These are phyloP conservation scores for Drosophila mojavensis DNA, from an alignment of 1,140 invertebrate genomes.

Conservation along the genomic window DNA sequence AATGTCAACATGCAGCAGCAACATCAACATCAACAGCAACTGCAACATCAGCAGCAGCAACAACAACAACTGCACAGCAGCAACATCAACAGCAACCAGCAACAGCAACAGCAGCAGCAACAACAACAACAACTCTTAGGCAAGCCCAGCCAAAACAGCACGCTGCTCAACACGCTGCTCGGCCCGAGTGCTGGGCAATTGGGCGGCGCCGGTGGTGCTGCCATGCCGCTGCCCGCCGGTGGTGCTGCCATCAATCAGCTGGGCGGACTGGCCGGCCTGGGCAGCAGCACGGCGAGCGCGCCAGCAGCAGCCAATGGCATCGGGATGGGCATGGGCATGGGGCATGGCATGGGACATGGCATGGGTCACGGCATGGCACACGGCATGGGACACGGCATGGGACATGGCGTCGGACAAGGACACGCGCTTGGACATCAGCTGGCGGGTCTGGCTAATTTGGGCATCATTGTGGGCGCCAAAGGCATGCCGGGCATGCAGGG, in stretches of 20 bases:
- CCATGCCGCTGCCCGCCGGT: constrained; percentile 12
- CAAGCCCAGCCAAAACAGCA: constrained; percentile 49
- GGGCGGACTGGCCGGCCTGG: constrained; percentile 29
- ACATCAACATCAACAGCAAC: constrained; percentile 40
- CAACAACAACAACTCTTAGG: constrained; percentile 27
- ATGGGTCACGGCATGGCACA: constrained; percentile 9
- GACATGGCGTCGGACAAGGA: constrained; percentile 32
- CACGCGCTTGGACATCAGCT: constrained; percentile 72
- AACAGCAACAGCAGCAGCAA: constrained; percentile 53
- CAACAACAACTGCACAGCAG: constrained; percentile 39
- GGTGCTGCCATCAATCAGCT: constrained; percentile 63
- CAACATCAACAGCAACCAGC: constrained; percentile 42
- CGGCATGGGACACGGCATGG: constrained; percentile 12
- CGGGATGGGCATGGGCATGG: constrained; percentile 16
- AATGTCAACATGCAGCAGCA: constrained; percentile 47
- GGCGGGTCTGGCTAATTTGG: constrained; percentile 69
- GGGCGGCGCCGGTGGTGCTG: constrained; percentile 20
- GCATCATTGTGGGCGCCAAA: constrained; percentile 66
- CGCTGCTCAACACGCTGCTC: constrained; percentile 57
- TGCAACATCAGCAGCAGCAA: constrained; percentile 36
- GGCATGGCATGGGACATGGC: constrained; percentile 3
- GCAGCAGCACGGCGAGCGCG: constrained; percentile 21
- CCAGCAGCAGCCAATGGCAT: constrained; percentile 24
- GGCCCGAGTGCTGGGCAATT: constrained; percentile 21
- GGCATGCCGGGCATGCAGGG: constrained; percentile 39